These are phyloP conservation scores for Agonopterix heracliana DNA, from an alignment of 2,888 invertebrate species.

Conservation along the genomic window DNA sequence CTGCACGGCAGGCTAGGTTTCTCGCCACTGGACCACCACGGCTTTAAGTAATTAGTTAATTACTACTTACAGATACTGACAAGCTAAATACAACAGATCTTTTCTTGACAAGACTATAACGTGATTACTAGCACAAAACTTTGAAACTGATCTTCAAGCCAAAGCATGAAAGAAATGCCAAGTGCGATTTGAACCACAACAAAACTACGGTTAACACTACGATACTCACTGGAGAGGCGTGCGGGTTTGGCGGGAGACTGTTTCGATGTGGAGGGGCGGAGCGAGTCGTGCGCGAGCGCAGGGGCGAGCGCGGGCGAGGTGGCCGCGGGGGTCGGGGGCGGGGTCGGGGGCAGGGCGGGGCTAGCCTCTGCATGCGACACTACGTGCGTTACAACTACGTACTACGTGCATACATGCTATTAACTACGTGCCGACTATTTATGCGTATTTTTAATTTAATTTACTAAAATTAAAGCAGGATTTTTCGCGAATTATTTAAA, in stretches of 20 bases:
- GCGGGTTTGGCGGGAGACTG: slow-evolving; percentile 67
- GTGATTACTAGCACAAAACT: too few species aligned
- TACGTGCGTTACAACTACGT: slow-evolving; percentile 64
- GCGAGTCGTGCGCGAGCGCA: slow-evolving; percentile 11
- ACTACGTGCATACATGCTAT: slow-evolving; percentile 41
- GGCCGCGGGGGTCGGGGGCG: slow-evolving; percentile 17
- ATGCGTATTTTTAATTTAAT: slow-evolving; percentile 6
- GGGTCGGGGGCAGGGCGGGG: slow-evolving; percentile 24
- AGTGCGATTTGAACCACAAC: too few species aligned
- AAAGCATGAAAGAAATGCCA: too few species aligned
- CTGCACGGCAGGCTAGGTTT: too few species aligned
- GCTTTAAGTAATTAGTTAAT: too few species aligned
- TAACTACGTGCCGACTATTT: slow-evolving; percentile 19
- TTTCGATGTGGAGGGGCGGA: slow-evolving; percentile 46
- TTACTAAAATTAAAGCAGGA: too few species aligned
- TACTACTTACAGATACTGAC: too few species aligned
- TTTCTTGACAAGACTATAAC: too few species aligned
- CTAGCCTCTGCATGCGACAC: slow-evolving; percentile 67
- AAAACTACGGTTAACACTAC: background rate
- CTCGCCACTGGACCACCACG: too few species aligned
- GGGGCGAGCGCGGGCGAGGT: slow-evolving; percentile 19
- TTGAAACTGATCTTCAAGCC: too few species aligned
- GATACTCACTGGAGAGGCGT: slow-evolving; percentile 68
- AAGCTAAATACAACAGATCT: too few species aligned
- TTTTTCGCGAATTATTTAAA: too few species aligned